Evolutionary conservation across 2,113 vertebrate species (phyloP).

Genomic region (Desmodus rotundus): DNA sequence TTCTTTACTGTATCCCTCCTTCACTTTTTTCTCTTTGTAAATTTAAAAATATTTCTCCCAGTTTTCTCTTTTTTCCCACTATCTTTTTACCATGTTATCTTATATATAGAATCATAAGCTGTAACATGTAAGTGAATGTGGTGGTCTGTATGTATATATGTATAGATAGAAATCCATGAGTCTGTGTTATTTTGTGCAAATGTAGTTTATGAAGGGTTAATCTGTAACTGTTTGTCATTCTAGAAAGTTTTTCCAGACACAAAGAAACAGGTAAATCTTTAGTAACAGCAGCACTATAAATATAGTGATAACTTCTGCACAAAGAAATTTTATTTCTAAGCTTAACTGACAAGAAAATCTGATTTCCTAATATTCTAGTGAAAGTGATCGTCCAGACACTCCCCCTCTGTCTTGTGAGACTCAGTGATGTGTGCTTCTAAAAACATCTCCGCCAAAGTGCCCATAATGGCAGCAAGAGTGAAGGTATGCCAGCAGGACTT

Average conservation of each 20-base stretch:
- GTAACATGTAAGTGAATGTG: background rate
- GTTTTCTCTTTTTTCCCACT: background rate
- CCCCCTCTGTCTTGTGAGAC: background rate
- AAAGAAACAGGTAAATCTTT: background rate
- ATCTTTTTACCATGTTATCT: background rate
- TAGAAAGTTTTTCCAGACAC: background rate
- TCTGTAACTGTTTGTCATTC: background rate
- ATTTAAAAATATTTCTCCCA: background rate
- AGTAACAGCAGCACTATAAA: background rate
- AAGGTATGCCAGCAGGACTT: background rate
- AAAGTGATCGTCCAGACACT: background rate
- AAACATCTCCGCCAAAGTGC: background rate
- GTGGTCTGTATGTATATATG: background rate
- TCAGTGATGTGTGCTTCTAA: background rate
- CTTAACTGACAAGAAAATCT: background rate
- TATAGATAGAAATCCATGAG: background rate
- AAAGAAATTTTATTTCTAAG: background rate
- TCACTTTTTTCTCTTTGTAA: background rate
- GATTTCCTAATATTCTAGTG: background rate
- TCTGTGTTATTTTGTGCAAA: background rate
- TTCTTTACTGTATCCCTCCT: background rate
- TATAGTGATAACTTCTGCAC: background rate
- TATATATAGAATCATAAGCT: background rate
- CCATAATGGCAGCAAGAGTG: background rate
- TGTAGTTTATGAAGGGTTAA: background rate